Evolutionary conservation across 1,140 invertebrate genomes (phyloP), one percentile per base, ranked within the genome.

Genomic region (Sarcophaga bullata): DNA sequence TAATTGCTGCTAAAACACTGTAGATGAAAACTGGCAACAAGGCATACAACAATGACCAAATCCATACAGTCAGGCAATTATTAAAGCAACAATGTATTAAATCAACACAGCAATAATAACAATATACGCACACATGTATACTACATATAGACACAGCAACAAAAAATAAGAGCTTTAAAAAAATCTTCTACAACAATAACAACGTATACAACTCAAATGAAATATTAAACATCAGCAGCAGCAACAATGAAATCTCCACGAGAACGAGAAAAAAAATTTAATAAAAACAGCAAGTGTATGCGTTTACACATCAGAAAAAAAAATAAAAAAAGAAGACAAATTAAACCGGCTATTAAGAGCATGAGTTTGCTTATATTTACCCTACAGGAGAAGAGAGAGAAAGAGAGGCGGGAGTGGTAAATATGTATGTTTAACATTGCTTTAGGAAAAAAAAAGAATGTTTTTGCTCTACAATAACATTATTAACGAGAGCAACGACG

Each of bases 41-140:
- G 9, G 62, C 62, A 37, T 37, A 37, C 25, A 37, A 37, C 25
- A 1, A 68, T 68, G 17, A 19, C 62, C 62, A 68, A 17, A 68
- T 37, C 62, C 19, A 25, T 9, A 9, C 17, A 68, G 62, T 6
- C 62, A 19, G 62, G 62, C n/a, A 68, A 68, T 68, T 58, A 68
- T 68, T 37, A 37, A 68, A 68, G 62, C 62, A 68, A 68, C 62
- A 68, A 68, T 68, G 62, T 68, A 68, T 19, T 68, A 25, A 68
- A 68, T 68, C 62, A 68, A 68, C 19, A 68, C 19, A 68, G 62
- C n/a, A 68, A 68, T 68, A 68, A 17, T 68, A 68, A 68, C n/a
- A 68, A 25, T 19, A n/a, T 15, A 68, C 62, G 6, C 17, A 68
- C 58, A 68, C 8, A 4, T 8, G 58, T 37, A 2, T 37, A 37